These are phyloP conservation scores for Brachionus angularis DNA, from an alignment of 1,140 invertebrate species.

Conservation along the genomic window DNA sequence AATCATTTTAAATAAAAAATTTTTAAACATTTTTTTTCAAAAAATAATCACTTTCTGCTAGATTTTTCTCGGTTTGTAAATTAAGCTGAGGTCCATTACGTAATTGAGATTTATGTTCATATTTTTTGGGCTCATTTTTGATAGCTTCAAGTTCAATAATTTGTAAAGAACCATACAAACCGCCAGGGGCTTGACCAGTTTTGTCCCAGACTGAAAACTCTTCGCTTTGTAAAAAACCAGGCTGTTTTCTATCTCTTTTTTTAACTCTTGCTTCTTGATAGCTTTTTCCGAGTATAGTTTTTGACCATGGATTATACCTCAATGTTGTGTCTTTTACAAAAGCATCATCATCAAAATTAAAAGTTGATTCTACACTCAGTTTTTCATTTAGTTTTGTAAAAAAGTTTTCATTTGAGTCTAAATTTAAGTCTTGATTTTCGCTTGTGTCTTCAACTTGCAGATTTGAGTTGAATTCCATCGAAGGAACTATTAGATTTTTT, in stretches of 20 bases:
- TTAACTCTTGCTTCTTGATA: conserved; percentile 52
- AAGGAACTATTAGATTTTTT: background rate
- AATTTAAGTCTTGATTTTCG: conserved; percentile 14
- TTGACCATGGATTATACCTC: conserved; percentile 36
- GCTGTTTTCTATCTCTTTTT: conserved; percentile 53
- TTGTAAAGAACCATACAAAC: conserved; percentile 49
- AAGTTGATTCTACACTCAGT: conserved; percentile 4
- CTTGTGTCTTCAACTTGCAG: conserved; percentile 45
- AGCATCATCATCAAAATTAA: background rate
- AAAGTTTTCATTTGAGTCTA: background rate
- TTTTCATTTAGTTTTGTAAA: background rate
- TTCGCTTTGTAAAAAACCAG: conserved; percentile 52
- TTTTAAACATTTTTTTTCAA: background rate
- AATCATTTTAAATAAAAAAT: conserved; percentile 10
- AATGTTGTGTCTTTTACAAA: conserved; percentile 11
- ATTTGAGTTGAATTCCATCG: conserved; percentile 44
- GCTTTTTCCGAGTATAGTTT: conserved; percentile 33
- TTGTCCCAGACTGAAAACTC: conserved; percentile 55
- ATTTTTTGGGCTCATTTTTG: background rate
- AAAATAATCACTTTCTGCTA: conserved; percentile 11
- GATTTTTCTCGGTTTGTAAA: conserved; percentile 1
- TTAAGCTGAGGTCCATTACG: background rate
- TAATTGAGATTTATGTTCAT: background rate
- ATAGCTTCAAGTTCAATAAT: background rate
- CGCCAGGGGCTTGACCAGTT: conserved; percentile 52